Conservation (phyloP, 2,888 invertebrate species). For the Microplitis manilae region DNA sequence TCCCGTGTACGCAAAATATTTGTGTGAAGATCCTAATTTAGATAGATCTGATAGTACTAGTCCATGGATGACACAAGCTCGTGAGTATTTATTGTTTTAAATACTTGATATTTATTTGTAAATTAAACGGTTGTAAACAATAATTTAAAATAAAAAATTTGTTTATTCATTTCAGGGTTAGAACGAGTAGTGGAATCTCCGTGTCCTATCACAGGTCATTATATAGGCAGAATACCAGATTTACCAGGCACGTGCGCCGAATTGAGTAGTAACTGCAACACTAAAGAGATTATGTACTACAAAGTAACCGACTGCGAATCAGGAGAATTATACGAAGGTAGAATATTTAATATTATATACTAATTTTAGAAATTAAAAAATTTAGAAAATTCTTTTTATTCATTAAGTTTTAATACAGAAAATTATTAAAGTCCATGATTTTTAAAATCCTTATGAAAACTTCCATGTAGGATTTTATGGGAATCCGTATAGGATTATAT, state of each 20-base stretch:
- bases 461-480: no score
- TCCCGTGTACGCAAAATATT: conserved; percentile 66
- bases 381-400: not conserved
- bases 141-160: not conserved
- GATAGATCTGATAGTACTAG: conserved; percentile 66
- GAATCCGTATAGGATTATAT: no score
- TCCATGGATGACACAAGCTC: conserved; percentile 77
- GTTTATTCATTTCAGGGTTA: conserved; percentile 60
- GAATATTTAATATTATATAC: conserved; percentile 38
- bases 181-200: conserved; percentile 72
- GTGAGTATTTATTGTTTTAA: conserved; percentile 69
- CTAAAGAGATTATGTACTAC: conserved; percentile 79
- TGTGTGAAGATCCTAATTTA: conserved; percentile 74
- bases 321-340: conserved; percentile 77
- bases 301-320: conserved; percentile 77
- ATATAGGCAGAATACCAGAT: conserved; percentile 78
- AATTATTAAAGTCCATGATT: no score
- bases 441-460: no score
- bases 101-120: not conserved
- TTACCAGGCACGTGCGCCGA: conserved; percentile 76
- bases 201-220: conserved; percentile 80
- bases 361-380: no score
- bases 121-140: not conserved
- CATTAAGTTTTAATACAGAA: not conserved
- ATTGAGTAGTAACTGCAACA: conserved; percentile 78